Evolutionary conservation across 2,888 invertebrate species (phyloP).

Genomic region (Drosophila bunnanda): DNA sequence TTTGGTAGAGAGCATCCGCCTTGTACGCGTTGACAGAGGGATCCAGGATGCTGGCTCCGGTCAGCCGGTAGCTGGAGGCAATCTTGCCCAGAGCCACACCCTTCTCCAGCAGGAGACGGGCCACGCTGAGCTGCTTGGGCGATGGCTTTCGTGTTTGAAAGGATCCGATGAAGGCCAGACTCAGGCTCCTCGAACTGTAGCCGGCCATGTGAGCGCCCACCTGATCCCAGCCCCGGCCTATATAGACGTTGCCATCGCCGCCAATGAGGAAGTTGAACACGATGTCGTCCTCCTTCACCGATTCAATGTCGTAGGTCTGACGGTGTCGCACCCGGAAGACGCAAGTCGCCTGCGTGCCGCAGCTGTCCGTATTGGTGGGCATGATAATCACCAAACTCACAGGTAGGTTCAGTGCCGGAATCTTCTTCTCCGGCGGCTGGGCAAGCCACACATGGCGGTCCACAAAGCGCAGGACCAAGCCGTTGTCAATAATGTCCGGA

Average conservation of each 20-base stretch:
- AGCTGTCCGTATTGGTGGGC: slow-evolving; percentile 75
- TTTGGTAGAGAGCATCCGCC: slow-evolving; percentile 87
- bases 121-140: slow-evolving; percentile 87
- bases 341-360: slow-evolving; percentile 86
- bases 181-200: slow-evolving; percentile 88
- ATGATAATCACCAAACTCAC: slow-evolving; percentile 70
- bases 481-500: slow-evolving; percentile 77
- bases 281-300: slow-evolving; percentile 88
- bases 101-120: slow-evolving; percentile 87
- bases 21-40: slow-evolving; percentile 88
- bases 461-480: slow-evolving; percentile 72
- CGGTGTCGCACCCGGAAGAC: slow-evolving; percentile 87
- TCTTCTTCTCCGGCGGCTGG: slow-evolving; percentile 71
- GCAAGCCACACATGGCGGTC: slow-evolving; percentile 78
- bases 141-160: slow-evolving; percentile 86
- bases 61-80: slow-evolving; percentile 87
- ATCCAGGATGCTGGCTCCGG: slow-evolving; percentile 88
- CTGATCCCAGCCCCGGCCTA: slow-evolving; percentile 90
- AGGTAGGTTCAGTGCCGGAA: slow-evolving; percentile 60
- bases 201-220: slow-evolving; percentile 89
- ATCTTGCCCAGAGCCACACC: slow-evolving; percentile 88
- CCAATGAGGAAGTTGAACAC: slow-evolving; percentile 92
- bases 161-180: slow-evolving; percentile 90
- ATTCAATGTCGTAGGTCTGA: slow-evolving; percentile 90
- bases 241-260: slow-evolving; percentile 91